Base-by-base conservation (phyloP, 2,113 vertebrate genomes). In the Sigmodon hispidus region DNA sequence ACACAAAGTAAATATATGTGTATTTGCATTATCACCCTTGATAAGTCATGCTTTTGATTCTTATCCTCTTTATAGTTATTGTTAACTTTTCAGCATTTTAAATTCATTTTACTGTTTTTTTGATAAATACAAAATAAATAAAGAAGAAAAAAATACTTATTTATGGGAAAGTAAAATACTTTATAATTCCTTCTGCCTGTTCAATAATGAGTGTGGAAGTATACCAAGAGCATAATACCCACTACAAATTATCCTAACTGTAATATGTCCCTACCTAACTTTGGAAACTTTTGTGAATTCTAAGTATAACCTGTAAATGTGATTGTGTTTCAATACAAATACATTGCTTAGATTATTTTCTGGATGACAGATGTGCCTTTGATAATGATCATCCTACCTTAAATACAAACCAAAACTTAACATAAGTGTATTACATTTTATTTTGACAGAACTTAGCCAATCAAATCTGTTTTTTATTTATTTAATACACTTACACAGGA, bases 111-210 rank as follows among this genome's bases (percentile, higher is more conserved):
- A n/a, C n/a, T n/a, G n/a, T n/a, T n/a, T n/a, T n/a, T n/a, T n/a
- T n/a, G n/a, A n/a, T n/a, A n/a, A n/a, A n/a, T n/a, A n/a, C n/a
- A n/a, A n/a, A n/a, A n/a, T n/a, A n/a, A n/a, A n/a, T n/a, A n/a
- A n/a, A n/a, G n/a, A n/a, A n/a, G n/a, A n/a, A n/a, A n/a, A n/a
- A n/a, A n/a, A n/a, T 76, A 95, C 90, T 96, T 95, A 40, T 90
- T 94, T 89, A n/a, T 87, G 86, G 91, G 43, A 40, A 96, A 94
- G 45, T 63, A 94, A 95, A 95, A 77, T 63, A 77, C n/a, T 84
- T 85, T 94, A 63, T 55, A 70, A 91, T 15, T 3, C 1, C 24
- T 75, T 95, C 87, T 84, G 50, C 48, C 17, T 86, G 1, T 76
- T 57, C 10, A 45, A 6, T 93, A 94, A 97, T 87, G 15, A 75